A percentile compares a stretch with the other conserved stretches of the same genome.
Evolutionary conservation across 2,888 invertebrate species (phyloP).

Genomic region (Ectropis crepuscularia): DNA sequence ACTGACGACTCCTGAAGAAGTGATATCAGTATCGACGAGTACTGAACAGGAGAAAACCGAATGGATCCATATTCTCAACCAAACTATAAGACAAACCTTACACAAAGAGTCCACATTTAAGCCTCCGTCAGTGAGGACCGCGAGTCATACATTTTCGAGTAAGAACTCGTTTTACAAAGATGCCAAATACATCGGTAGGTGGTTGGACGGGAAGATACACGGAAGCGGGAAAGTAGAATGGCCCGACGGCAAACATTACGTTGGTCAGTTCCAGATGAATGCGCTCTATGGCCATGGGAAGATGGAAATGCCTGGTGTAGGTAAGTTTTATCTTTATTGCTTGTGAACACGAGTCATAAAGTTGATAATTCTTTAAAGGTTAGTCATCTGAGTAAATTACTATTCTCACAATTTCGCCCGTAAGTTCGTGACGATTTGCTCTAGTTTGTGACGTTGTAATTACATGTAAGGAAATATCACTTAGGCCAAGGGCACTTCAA

Average conservation of each 20-base stretch:
- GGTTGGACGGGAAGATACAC: conserved; percentile 93
- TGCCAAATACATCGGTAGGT: conserved; percentile 91
- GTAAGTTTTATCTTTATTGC: conserved; percentile 58
- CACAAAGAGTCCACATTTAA: conserved; percentile 86
- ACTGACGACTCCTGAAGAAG: conserved; percentile 92
- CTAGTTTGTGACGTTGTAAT: background rate
- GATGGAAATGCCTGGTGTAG: conserved; percentile 87
- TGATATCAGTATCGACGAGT: conserved; percentile 87
- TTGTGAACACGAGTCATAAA: background rate
- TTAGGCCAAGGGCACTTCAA: background rate
- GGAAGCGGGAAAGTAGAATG: conserved; percentile 93
- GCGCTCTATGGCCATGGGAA: conserved; percentile 89
- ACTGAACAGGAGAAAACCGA: conserved; percentile 90
- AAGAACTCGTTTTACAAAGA: conserved; percentile 90
- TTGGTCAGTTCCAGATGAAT: conserved; percentile 92
- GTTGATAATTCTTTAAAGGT: background rate
- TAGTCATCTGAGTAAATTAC: background rate
- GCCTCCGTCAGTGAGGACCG: conserved; percentile 89
- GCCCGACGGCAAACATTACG: conserved; percentile 91
- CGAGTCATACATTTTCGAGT: conserved; percentile 88
- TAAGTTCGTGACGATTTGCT: background rate
- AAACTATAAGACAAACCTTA: conserved; percentile 88
- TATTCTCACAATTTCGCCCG: background rate
- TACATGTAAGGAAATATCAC: conserved; percentile 3
- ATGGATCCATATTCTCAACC: conserved; percentile 91